Evolutionary conservation across 2,113 vertebrate species (phyloP), one percentile per base, ranked within the genome.

Genomic region (Phrynosoma platyrhinos): DNA sequence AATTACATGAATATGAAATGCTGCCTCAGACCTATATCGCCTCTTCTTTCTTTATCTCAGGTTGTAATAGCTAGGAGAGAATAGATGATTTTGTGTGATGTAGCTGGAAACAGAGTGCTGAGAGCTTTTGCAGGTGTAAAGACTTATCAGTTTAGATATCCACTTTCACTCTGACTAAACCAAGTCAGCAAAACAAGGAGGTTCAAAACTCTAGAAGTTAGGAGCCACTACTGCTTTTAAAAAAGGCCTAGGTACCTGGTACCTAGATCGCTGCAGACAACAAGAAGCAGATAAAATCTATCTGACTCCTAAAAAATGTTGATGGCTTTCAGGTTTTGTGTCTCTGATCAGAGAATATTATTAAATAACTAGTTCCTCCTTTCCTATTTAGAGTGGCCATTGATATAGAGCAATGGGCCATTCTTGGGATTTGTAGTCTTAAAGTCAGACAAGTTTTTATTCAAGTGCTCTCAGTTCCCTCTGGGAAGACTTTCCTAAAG

Each of bases 1-100:
- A 90, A 86, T 71, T 90, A 72, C 80, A 83, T 86, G 84, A 78
- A 86, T 90, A 86, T 32, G 30, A 86, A 90, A 86, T 79, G 84
- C 47, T 52, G 52, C 64, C 52, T 72, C 47, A 52, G 75, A 79
- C 82, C 72, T 40, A 7, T 40, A 79, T n/a, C 42, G 78, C 40
- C 27, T 36, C 47, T 27, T 78, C 62, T 58, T 36, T 64, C 36
- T 36, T 79, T 86, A 74, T 79, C 72, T 71, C 25, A 79, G 74
- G n/a, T 78, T 75, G 71, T 32, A 72, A 32, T 62, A 79, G 66
- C 77, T 85, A 79, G 52, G 5, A 86, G 75, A 86, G 62, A 79
- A 82, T 82, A 58, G 78, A 77, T 52, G 52, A 25, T 23, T 21
- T 82, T 79, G 66, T 30, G 66, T 23, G 25, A 6, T 27, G 58